Base-by-base conservation (phyloP, 2,888 invertebrate species). In the Drosophila planitibia region DNA sequence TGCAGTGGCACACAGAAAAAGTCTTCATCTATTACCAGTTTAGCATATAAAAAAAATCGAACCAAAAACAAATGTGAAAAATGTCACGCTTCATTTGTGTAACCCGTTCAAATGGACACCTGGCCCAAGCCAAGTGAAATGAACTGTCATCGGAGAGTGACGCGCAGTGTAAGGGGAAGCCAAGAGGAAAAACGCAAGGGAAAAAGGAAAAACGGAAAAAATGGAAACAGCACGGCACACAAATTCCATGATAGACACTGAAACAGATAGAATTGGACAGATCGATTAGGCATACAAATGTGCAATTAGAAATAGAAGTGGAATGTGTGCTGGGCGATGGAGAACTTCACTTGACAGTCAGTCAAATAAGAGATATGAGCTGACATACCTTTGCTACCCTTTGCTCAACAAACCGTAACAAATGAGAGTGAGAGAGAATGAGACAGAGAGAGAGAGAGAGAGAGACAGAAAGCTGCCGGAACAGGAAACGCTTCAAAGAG, bases 261-360 rank as follows among this genome's bases (percentile, higher is more conserved):
- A 76, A 70, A 83, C 83, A 81, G 81, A 90, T 81, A 55, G 70
- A 81, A 85, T 41, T 54, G 66, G 86, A 88, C 90, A 85, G 85
- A 85, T 85, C 90, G 90, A 90, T 90, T 88, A 88, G 90, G 85
- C 85, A 88, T 88, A 88, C 89, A 85, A 85, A 90, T 85, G 85
- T 83, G 90, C 90, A 85, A 85, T 85, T 85, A 89, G 87, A 66
- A 65, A 47, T 61, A 55, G 53, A 81, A 62, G 4, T 58, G 49
- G 74, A 71, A 47, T 47, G 67, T 58, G 69, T 28, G 35, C 5
- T 22, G 39, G 14, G 63, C 53, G 55, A 30, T 37, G 55, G 49
- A 57, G 62, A 33, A 71, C 57, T 69, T 47, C 60, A 70, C 60
- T 69, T 74, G 80, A 47, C 74, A 52, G 47, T 60, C 35, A 51